Evolutionary conservation across 2,888 invertebrate species (phyloP).

Genomic region (Macroteleia sp.): DNA sequence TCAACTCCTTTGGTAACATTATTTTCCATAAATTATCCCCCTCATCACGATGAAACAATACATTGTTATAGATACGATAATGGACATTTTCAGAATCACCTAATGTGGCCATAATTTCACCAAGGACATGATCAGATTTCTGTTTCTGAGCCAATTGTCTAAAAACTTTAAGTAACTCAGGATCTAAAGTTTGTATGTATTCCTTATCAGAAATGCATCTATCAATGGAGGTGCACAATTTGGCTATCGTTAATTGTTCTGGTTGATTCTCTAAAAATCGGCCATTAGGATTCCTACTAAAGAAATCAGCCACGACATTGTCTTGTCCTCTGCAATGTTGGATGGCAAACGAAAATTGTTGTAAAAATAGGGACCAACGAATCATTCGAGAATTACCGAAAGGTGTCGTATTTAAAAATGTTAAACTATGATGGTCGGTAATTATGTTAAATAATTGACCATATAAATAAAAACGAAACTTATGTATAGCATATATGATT

Average conservation of each 20-base stretch:
- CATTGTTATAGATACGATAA: not conserved
- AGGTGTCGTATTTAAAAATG: constrained; percentile 1
- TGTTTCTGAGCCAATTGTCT: not conserved
- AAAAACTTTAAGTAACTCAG: not conserved
- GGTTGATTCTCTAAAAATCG: not conserved
- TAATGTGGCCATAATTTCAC: not conserved
- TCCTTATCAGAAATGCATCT: too few relatives aligned
- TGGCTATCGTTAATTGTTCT: constrained; percentile 1
- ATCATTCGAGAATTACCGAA: constrained; percentile 8
- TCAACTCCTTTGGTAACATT: not conserved
- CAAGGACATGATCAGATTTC: too few relatives aligned
- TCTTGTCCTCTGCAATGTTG: not conserved
- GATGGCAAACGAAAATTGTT: not conserved
- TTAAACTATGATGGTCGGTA: constrained; percentile 13
- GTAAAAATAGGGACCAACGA: constrained; percentile 7
- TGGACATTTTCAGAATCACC: not conserved
- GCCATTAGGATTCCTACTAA: constrained; percentile 9
- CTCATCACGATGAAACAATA: constrained; percentile 6
- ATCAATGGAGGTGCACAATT: not conserved
- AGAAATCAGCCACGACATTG: constrained; percentile 14
- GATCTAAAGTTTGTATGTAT: not conserved
- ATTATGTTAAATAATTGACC: constrained; percentile 1
- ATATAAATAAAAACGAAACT: constrained; percentile 19
- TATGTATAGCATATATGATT: constrained; percentile 4
- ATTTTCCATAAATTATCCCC: not conserved